Evolutionary conservation across 2,113 vertebrate genomes (phyloP).

Genomic region (Microtus ochrogaster): DNA sequence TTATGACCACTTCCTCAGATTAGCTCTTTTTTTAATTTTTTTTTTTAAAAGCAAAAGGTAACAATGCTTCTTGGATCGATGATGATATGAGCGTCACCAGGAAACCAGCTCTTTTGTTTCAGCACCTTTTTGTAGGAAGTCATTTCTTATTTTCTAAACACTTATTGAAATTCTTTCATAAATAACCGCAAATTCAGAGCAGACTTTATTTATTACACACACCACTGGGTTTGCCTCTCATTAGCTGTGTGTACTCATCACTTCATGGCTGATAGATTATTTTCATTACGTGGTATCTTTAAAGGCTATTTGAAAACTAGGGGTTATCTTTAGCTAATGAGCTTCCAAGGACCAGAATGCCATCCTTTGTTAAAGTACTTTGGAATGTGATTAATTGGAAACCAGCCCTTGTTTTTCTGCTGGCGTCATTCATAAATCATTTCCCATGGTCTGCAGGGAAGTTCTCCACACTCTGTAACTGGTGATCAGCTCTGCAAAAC

Average conservation of each 20-base stretch:
- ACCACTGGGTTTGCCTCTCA: constrained; percentile 51
- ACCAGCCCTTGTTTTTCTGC: constrained; percentile 45
- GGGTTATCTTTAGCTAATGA: constrained; percentile 67
- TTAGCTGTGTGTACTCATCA: constrained; percentile 33
- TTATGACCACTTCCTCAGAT: background rate
- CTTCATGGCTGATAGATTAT: constrained; percentile 53
- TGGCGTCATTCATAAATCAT: constrained; percentile 74
- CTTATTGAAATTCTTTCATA: constrained; percentile 28
- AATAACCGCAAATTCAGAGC: constrained; percentile 23
- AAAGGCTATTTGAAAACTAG: constrained; percentile 66
- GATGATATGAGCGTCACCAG: background rate
- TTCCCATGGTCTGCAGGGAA: constrained; percentile 39
- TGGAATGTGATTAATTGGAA: constrained; percentile 79
- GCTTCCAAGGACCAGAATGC: constrained; percentile 60
- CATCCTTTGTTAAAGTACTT: constrained; percentile 70
- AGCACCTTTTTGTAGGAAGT: background rate
- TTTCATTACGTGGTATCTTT: constrained; percentile 69
- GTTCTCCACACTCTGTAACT: constrained; percentile 40
- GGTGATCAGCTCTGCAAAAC: background rate
- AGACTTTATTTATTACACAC: constrained; percentile 59
- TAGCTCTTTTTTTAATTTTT: background rate
- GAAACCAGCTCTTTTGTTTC: constrained; percentile 26
- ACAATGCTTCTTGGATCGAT: constrained; percentile 14
- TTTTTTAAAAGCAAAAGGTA: constrained; percentile 37
- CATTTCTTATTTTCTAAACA: constrained; percentile 54